Conservation (phyloP, 1,140 invertebrate genomes). For the Bombus pyrosoma region DNA sequence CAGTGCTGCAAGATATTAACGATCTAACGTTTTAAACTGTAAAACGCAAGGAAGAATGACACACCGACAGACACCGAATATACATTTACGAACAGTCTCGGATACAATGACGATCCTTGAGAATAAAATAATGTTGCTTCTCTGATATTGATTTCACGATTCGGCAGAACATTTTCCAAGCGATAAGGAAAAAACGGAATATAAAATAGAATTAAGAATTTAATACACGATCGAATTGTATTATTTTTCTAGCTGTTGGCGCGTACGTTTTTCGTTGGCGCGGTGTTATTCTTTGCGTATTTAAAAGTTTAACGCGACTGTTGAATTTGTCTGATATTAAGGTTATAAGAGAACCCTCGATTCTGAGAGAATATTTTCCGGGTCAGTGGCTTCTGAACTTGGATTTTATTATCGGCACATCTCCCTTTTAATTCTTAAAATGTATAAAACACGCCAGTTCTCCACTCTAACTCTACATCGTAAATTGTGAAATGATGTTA, state of each 20-base stretch:
- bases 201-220: neutral
- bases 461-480: neutral
- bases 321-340: constrained; percentile 39
- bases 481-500: neutral
- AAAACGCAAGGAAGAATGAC: constrained; percentile 39
- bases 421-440: neutral
- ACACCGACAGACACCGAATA: constrained; percentile 44
- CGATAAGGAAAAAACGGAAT: neutral
- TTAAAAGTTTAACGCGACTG: constrained; percentile 44
- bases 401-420: no score
- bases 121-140: constrained; percentile 8
- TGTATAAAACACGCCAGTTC: neutral
- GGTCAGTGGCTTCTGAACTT: constrained; percentile 7
- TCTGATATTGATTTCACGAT: constrained; percentile 35
- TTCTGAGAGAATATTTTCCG: neutral
- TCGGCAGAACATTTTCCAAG: neutral
- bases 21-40: constrained; percentile 54
- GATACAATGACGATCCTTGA: constrained; percentile 28
- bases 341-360: neutral
- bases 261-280: neutral
- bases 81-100: constrained; percentile 48
- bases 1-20: constrained; percentile 57
- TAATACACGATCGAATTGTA: neutral
- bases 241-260: constrained; percentile 39
- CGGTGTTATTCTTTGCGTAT: constrained; percentile 31